Conservation (phyloP, 2,797 vertebrate genomes). For the Rhinoraja longicauda region DNA sequence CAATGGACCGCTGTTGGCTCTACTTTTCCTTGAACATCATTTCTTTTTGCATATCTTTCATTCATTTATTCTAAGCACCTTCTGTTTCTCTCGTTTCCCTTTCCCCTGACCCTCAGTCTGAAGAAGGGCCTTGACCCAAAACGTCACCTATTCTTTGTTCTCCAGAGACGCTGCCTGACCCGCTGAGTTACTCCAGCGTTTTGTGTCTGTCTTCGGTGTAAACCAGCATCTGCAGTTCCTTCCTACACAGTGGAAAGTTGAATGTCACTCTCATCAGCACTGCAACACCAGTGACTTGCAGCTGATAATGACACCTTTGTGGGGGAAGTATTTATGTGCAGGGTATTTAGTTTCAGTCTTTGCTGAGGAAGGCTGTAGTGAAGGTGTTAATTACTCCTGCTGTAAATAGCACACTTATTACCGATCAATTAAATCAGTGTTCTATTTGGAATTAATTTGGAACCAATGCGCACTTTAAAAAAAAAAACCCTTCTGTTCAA, state of each 20-base stretch:
- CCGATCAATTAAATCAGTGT: slow-evolving; percentile 14
- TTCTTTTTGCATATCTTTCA: too few relatives aligned
- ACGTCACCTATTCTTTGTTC: too few relatives aligned
- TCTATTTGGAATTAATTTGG: slow-evolving; percentile 23
- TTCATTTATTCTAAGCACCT: too few relatives aligned
- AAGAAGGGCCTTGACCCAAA: too few relatives aligned
- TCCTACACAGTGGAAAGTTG: background rate
- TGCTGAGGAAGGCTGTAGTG: background rate
- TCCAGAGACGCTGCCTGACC: too few relatives aligned
- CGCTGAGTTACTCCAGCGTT: too few relatives aligned
- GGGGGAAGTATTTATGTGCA: background rate
- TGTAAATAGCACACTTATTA: slow-evolving; percentile 31
- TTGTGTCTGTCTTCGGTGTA: too few relatives aligned
- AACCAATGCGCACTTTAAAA: background rate
- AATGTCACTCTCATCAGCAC: background rate
- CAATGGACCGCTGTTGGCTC: too few relatives aligned
- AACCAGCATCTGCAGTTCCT: too few relatives aligned
- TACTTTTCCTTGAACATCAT: too few relatives aligned
- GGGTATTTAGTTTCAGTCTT: slow-evolving; percentile 17
- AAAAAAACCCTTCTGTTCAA: background rate
- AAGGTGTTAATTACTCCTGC: slow-evolving; percentile 34
- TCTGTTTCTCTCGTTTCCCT: too few relatives aligned
- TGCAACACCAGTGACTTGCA: background rate
- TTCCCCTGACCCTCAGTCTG: too few relatives aligned
- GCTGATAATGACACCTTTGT: slow-evolving; percentile 15